Conservation (phyloP, 1,140 invertebrate genomes). For the Tribolium castaneum region DNA sequence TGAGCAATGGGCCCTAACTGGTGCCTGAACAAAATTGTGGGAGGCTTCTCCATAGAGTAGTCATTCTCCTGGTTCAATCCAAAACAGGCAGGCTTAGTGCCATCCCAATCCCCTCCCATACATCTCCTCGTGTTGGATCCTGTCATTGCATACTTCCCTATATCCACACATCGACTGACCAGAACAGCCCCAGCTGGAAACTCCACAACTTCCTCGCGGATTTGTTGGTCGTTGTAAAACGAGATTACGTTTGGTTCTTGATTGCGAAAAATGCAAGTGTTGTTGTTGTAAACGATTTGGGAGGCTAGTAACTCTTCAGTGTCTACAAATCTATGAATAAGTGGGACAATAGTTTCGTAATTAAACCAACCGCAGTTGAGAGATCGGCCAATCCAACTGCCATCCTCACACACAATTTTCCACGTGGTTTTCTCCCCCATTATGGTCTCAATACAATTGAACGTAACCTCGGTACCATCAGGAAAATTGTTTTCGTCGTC, state of each 20-base stretch:
- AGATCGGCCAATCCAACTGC: conserved; percentile 82
- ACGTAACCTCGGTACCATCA: conserved; percentile 83
- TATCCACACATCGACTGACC: conserved; percentile 80
- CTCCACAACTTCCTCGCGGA: conserved; percentile 79
- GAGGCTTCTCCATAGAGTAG: conserved; percentile 87
- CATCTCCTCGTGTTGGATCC: conserved; percentile 73
- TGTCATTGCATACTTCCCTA: conserved; percentile 73
- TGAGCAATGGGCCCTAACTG: conserved; percentile 85
- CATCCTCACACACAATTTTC: conserved; percentile 86
- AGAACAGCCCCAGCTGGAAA: conserved; percentile 80
- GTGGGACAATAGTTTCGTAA: not conserved
- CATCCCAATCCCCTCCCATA: conserved; percentile 81
- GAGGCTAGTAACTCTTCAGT: conserved; percentile 65
- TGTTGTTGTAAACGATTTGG: conserved; percentile 69
- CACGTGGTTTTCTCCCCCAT: conserved; percentile 83
- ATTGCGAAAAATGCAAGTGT: conserved; percentile 79
- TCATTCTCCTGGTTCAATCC: conserved; percentile 87
- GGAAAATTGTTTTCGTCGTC: conserved; percentile 72
- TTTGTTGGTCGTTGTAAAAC: conserved; percentile 81
- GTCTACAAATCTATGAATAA: conserved; percentile 61
- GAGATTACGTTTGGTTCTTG: conserved; percentile 82
- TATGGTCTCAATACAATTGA: conserved; percentile 82
- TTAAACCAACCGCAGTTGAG: conserved; percentile 74
- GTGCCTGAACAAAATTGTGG: conserved; percentile 85
- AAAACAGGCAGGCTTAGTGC: conserved; percentile 79